phyloP scores from a whole-genome alignment of 2,113 vertebrate genomes.

The Lontra canadensis region DNA sequence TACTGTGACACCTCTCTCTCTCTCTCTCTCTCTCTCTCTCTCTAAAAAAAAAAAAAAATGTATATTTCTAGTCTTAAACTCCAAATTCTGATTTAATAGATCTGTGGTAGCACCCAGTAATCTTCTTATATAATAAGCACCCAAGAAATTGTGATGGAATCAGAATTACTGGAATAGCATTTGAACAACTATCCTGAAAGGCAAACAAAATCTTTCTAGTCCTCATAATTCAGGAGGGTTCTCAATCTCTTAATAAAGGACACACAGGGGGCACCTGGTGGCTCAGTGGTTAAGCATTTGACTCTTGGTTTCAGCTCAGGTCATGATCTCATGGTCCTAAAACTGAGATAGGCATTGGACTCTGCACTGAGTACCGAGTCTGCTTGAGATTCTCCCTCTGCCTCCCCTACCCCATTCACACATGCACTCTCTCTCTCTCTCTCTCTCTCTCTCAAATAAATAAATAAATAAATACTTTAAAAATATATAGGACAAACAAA shows the following conservation, averaged over 20 bases:
- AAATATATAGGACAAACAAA: neutral
- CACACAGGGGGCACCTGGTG: neutral
- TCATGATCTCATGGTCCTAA: neutral
- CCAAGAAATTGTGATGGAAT: neutral
- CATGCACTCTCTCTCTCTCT: neutral
- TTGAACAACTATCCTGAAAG: neutral
- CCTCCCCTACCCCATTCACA: neutral
- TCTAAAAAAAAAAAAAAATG: no score
- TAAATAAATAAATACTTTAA: neutral
- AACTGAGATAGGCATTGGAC: neutral
- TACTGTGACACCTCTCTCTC: no score
- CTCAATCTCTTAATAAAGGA: neutral
- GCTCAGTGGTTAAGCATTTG: neutral
- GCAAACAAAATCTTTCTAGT: neutral
- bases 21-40: no score
- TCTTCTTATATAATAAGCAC: neutral
- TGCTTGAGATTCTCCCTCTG: neutral
- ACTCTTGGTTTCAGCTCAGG: neutral
- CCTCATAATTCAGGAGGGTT: neutral
- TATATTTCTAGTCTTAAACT: neutral
- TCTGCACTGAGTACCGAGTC: neutral
- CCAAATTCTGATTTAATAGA: neutral
- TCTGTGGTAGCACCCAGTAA: neutral
- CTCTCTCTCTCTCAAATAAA: neutral
- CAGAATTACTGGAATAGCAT: neutral